Base-by-base conservation (phyloP, 2,888 invertebrate genomes). In the Aleiodes testaceus region DNA sequence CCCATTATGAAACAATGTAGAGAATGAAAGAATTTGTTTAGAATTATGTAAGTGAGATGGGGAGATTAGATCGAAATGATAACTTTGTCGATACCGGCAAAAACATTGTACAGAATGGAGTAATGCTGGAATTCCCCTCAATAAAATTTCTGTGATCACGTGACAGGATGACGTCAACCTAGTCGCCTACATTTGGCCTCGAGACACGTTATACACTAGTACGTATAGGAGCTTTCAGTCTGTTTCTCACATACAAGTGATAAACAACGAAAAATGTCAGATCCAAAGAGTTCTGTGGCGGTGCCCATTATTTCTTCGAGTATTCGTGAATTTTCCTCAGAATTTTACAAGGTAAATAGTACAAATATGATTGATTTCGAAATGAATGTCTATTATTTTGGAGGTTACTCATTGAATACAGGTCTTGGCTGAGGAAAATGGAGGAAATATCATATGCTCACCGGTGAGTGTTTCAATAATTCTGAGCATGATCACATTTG, bases 381-480 rank as follows among this genome's bases (percentile, higher is more conserved):
- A 30, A 16, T 12, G 7, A 18, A 7, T 26, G 14, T 11, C 9
- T 5, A 3, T 2, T 6, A 30, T 47, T 47, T 14, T 3, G 6
- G 2, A n/a, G n/a, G 14, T 47, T 16, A 14, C 12, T 16, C 14
- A 47, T 30, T 14, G 18, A 11, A 22, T 45, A 18, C 45, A 84
- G 85, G 45, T 44, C 9, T 63, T 83, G 3, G 71, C 67, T 12
- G 36, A 74, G 4, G 72, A 53, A 1, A 20, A 71, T 2, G 3
- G 53, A 30, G 77, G 76, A 5, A 86, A 85, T 74, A 70, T 86
- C 1, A 79, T 85, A 64, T 75, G 69, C 5, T 88, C 88, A n/a
- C 87, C 88, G 0, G 68, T 87, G 16, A 88, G 88, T 47, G 84
- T 82, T 2, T 79, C 82, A 44, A 67, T 84, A 49, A 84, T 83